phyloP scores from a whole-genome alignment of 2,113 vertebrate species.

The Laticauda colubrina region DNA sequence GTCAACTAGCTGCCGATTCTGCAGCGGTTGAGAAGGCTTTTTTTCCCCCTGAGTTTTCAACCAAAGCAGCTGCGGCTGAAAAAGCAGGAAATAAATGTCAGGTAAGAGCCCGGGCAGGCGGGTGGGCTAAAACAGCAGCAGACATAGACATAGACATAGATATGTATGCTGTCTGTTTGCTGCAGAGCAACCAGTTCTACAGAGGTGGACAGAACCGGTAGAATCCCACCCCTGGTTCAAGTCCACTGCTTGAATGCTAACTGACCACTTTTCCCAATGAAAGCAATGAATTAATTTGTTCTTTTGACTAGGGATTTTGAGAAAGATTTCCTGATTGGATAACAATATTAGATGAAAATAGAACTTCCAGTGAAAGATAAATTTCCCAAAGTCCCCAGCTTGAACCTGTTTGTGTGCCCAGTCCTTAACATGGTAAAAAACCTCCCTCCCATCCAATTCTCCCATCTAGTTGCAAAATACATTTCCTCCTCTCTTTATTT shows the following conservation, averaged over 20 bases:
- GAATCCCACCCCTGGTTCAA: not conserved
- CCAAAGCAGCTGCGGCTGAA: too few species aligned
- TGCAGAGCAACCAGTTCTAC: too few species aligned
- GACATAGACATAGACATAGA: too few species aligned
- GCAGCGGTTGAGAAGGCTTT: too few species aligned
- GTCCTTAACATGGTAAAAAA: not conserved
- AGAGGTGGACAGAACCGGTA: too few species aligned
- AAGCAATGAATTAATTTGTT: not conserved
- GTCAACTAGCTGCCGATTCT: too few species aligned
- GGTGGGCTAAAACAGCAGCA: too few species aligned
- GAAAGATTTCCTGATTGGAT: not conserved
- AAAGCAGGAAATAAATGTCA: too few species aligned
- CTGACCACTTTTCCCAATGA: not conserved
- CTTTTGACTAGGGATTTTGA: not conserved
- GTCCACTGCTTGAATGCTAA: not conserved
- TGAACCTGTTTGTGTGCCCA: not conserved
- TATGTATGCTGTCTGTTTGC: too few species aligned
- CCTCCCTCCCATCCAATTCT: too few species aligned
- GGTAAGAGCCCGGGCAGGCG: too few species aligned
- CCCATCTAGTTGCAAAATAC: not conserved
- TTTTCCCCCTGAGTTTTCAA: too few species aligned
- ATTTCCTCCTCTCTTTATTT: not conserved
- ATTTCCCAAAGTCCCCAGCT: not conserved
- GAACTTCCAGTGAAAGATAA: not conserved
- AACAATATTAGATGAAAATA: not conserved